Conservation (phyloP, 2,888 invertebrate species). For the Calliphora vomitoria region DNA sequence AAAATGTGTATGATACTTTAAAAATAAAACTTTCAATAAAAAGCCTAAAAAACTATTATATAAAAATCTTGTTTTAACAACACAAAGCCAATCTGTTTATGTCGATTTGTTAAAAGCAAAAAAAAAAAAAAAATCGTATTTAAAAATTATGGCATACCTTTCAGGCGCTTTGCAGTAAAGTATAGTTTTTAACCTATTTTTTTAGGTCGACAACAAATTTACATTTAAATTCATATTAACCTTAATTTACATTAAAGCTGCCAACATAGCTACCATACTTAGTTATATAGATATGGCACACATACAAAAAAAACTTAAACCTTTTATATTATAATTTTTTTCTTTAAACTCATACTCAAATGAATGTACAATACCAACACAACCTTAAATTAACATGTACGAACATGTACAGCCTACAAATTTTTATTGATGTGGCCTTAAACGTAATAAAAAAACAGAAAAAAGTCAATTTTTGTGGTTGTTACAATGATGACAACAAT, state of each 20-base stretch:
- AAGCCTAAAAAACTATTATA: background rate
- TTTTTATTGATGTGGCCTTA: slow-evolving; percentile 30
- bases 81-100: slow-evolving; percentile 21
- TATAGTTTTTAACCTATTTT: background rate
- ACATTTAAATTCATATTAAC: slow-evolving; percentile 47
- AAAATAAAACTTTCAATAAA: background rate
- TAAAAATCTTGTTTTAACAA: background rate
- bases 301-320: background rate
- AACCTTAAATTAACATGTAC: slow-evolving; percentile 59
- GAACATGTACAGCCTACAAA: slow-evolving; percentile 61
- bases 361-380: background rate
- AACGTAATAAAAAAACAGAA: slow-evolving; percentile 16
- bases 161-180: background rate
- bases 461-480: slow-evolving; percentile 60
- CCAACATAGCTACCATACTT: background rate
- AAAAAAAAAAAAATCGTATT: background rate
- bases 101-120: background rate
- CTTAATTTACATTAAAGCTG: slow-evolving; percentile 22
- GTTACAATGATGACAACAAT: slow-evolving; percentile 72
- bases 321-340: slow-evolving; percentile 16
- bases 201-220: slow-evolving; percentile 29
- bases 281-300: background rate
- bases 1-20: too few species aligned
- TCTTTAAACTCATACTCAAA: background rate
- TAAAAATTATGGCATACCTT: slow-evolving; percentile 29